Conservation (phyloP, 2,113 vertebrate species). For the Bolborhynchus lineola region DNA sequence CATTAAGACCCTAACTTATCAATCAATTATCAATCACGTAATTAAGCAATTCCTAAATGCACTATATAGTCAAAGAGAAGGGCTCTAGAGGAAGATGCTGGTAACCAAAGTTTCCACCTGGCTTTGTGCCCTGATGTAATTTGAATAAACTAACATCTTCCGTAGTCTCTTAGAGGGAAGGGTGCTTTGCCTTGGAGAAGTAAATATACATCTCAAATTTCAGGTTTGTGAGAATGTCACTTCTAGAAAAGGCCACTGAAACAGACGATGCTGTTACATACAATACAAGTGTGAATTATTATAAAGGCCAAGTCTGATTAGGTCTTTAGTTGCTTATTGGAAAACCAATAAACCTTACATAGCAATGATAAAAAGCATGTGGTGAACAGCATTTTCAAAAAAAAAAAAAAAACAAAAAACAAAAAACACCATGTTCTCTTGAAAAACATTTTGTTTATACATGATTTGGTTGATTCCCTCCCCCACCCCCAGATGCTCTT, state of each 20-base stretch:
- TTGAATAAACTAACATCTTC: background rate
- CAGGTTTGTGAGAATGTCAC: background rate
- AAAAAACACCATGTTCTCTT: background rate
- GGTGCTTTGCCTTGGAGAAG: background rate
- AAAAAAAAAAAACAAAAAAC: background rate
- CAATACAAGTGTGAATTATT: background rate
- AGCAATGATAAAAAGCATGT: background rate
- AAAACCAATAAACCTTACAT: conserved; percentile 4
- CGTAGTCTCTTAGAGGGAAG: background rate
- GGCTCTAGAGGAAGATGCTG: background rate
- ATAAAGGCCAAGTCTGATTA: background rate
- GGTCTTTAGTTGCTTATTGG: background rate
- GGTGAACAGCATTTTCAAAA: background rate
- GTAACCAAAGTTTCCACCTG: background rate
- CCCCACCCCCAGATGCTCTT: background rate
- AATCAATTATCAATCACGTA: background rate
- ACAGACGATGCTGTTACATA: background rate
- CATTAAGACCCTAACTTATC: background rate
- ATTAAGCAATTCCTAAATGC: background rate
- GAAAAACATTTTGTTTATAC: background rate
- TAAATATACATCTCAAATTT: background rate
- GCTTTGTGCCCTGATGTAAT: background rate
- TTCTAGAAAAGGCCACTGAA: background rate
- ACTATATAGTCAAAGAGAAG: background rate
- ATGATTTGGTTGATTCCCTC: background rate